Conservation (phyloP, 2,888 invertebrate species). For the Lampropteryx suffumata region DNA sequence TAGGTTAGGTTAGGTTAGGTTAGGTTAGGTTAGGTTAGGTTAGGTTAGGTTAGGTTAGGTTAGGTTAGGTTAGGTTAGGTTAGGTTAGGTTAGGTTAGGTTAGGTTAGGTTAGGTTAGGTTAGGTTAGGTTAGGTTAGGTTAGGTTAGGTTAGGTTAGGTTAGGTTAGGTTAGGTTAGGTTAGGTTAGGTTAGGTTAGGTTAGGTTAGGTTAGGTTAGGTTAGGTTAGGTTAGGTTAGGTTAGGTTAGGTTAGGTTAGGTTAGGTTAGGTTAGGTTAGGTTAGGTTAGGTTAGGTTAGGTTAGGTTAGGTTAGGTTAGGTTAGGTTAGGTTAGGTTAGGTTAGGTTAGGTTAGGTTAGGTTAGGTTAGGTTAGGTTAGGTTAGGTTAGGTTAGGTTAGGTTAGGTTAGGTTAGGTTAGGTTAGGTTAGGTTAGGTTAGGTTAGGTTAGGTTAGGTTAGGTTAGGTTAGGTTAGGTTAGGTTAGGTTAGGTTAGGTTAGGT, state of each 20-base stretch:
- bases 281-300: too few species aligned
- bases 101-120: conserved; percentile 31
- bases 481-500: conserved; percentile 28
- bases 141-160: background rate
- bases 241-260: too few species aligned
- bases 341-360: conserved; percentile 30
- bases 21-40: background rate
- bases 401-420: conserved; percentile 30
- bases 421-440: conserved; percentile 30
- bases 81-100: conserved; percentile 17
- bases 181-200: conserved; percentile 26
- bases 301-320: conserved; percentile 9
- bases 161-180: conserved; percentile 6
- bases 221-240: conserved; percentile 15
- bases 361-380: conserved; percentile 30
- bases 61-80: background rate
- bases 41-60: background rate
- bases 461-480: conserved; percentile 30
- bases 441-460: conserved; percentile 30
- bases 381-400: conserved; percentile 30
- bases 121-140: conserved; percentile 28
- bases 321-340: conserved; percentile 30
- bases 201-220: conserved; percentile 28
- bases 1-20: background rate
- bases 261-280: too few species aligned